Conservation (phyloP, 2,888 invertebrate genomes). For the Uropetala carovei region DNA sequence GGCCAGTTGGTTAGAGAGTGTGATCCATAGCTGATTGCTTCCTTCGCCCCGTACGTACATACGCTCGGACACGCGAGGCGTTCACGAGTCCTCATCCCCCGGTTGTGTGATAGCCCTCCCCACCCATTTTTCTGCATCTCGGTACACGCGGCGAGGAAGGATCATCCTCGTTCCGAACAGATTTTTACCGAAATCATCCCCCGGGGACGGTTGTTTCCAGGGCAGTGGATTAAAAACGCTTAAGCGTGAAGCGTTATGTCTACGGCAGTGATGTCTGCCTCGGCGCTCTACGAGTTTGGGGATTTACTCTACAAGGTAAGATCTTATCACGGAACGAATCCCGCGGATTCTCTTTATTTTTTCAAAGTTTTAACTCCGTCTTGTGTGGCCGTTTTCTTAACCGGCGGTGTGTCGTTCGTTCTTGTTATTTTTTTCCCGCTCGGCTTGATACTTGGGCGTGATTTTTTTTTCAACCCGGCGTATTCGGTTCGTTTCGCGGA, state of each 20-base stretch:
- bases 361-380: no score
- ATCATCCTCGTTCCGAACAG: neutral
- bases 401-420: neutral
- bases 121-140: neutral
- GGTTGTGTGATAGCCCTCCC: slow-evolving; percentile 56
- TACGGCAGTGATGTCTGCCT: slow-evolving; percentile 86
- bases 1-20: slow-evolving; percentile 58
- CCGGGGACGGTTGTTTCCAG: neutral
- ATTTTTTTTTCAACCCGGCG: no score
- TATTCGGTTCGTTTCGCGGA: neutral
- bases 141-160: slow-evolving; percentile 27
- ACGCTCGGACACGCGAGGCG: neutral
- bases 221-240: slow-evolving; percentile 41
- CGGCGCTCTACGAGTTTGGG: slow-evolving; percentile 84
- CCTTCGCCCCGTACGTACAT: neutral
- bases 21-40: slow-evolving; percentile 47
- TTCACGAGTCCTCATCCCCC: neutral
- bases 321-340: slow-evolving; percentile 66
- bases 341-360: neutral
- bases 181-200: neutral
- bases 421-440: neutral
- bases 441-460: neutral
- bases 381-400: no score
- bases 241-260: slow-evolving; percentile 79
- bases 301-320: slow-evolving; percentile 85